Evolutionary conservation across 23 tunicate genomes (phyloP).

Genomic region (Corella eumyota): DNA sequence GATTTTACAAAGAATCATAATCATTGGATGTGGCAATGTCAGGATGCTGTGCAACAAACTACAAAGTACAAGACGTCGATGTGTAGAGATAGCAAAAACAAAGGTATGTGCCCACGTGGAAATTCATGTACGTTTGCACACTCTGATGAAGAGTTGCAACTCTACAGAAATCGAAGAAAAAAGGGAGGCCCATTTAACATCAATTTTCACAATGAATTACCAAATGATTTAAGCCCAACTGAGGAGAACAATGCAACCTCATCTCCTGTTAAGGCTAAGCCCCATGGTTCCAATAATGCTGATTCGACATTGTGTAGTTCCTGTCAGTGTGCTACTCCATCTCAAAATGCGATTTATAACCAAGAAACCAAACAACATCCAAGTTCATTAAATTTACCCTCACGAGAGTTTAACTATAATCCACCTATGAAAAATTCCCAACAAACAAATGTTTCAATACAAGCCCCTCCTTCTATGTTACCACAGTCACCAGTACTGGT

Average conservation of each 20-base stretch:
- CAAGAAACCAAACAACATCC: no score
- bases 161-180: slow-evolving; percentile 48
- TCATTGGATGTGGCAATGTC: slow-evolving; percentile 46
- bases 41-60: slow-evolving; percentile 56
- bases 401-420: no score
- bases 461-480: no score
- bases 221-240: background rate
- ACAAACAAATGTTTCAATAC: no score
- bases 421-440: no score
- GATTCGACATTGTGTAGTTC: background rate
- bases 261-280: background rate
- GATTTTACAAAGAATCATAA: slow-evolving; percentile 35
- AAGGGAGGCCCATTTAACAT: slow-evolving; percentile 30
- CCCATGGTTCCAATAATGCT: background rate
- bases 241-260: slow-evolving; percentile 1
- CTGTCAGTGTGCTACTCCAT: no score
- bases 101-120: slow-evolving; percentile 86
- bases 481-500: slow-evolving; percentile 5
- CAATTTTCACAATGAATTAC: background rate
- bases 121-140: slow-evolving; percentile 83
- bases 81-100: slow-evolving; percentile 67
- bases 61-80: slow-evolving; percentile 78
- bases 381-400: no score
- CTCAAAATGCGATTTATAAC: no score
- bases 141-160: slow-evolving; percentile 73